A percentile compares a stretch with the other conserved stretches of the same genome.
These are phyloP conservation scores for Aethes cnicana DNA, from an alignment of 2,888 invertebrate genomes.

Conservation along the genomic window DNA sequence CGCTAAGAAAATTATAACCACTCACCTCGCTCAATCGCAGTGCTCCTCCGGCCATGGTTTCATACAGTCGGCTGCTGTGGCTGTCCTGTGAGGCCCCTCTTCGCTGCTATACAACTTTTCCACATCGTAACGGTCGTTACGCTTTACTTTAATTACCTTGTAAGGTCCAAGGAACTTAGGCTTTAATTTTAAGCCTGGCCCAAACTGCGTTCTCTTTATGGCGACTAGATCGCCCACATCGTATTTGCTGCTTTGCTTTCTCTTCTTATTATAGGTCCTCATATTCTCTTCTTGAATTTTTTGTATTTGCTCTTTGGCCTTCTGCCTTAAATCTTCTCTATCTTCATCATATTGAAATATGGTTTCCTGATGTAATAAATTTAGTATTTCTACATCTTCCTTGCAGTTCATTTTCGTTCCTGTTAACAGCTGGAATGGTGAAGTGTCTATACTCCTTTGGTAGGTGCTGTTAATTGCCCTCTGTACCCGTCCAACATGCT, in stretches of 20 bases:
- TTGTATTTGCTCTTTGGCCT: slow-evolving; percentile 6
- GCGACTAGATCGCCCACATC: slow-evolving; percentile 31
- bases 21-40: too few species aligned
- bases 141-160: slow-evolving; percentile 8
- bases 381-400: slow-evolving; percentile 17
- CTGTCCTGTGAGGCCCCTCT: slow-evolving; percentile 26
- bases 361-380: slow-evolving; percentile 9
- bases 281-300: slow-evolving; percentile 19
- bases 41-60: slow-evolving; percentile 22
- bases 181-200: slow-evolving; percentile 27
- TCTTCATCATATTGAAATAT: background rate
- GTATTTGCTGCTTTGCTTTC: slow-evolving; percentile 25
- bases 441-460: slow-evolving; percentile 17
- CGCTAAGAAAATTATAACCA: too few species aligned
- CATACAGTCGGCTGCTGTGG: slow-evolving; percentile 27
- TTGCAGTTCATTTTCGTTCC: slow-evolving; percentile 24
- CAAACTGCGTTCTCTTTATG: slow-evolving; percentile 35
- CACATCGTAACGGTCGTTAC: slow-evolving; percentile 32
- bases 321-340: slow-evolving; percentile 5
- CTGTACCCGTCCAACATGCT: slow-evolving; percentile 38
- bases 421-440: slow-evolving; percentile 17
- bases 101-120: slow-evolving; percentile 24
- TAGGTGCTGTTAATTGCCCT: slow-evolving; percentile 33
- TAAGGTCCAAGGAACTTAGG: slow-evolving; percentile 31
- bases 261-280: slow-evolving; percentile 21